These are phyloP conservation scores for Melanotus villosus DNA, from an alignment of 2,888 invertebrate species.

Conservation along the genomic window DNA sequence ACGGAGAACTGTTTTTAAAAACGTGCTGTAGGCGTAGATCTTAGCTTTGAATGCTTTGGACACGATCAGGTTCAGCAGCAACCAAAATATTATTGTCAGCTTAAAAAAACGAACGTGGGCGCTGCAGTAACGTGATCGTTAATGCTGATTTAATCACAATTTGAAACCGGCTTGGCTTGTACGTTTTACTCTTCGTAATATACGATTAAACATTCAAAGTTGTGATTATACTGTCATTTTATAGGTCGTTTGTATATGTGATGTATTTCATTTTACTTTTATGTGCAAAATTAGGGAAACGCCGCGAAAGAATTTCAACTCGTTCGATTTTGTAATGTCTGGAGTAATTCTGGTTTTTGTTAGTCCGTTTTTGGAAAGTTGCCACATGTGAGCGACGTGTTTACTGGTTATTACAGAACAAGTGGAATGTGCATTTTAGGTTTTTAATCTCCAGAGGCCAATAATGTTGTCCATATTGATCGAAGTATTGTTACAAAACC, in stretches of 20 bases:
- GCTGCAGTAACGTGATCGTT: neutral
- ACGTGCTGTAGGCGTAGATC: conserved; percentile 11
- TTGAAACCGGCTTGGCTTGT: conserved; percentile 1
- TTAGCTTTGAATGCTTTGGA: conserved; percentile 6
- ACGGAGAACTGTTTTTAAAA: neutral
- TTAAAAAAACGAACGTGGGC: conserved; percentile 5
- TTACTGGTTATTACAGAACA: conserved; percentile 13
- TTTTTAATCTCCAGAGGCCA: too few species aligned
- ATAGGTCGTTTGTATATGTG: neutral
- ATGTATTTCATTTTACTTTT: neutral
- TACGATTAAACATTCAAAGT: neutral
- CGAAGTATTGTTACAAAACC: too few species aligned
- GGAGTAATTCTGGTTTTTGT: conserved; percentile 13
- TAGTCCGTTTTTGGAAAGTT: conserved; percentile 57
- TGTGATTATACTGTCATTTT: neutral
- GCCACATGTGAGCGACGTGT: conserved; percentile 54
- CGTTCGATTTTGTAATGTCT: conserved; percentile 7
- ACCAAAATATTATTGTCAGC: conserved; percentile 17
- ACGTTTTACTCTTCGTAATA: too few species aligned
- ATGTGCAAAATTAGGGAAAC: neutral
- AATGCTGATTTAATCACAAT: conserved; percentile 27
- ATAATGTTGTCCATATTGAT: too few species aligned
- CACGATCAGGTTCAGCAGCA: neutral
- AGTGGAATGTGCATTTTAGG: neutral
- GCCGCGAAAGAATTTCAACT: neutral